A percentile compares a stretch with the other conserved stretches of the same genome.
phyloP scores from a whole-genome alignment of 1,140 invertebrate genomes.

The Acromyrmex heyeri region DNA sequence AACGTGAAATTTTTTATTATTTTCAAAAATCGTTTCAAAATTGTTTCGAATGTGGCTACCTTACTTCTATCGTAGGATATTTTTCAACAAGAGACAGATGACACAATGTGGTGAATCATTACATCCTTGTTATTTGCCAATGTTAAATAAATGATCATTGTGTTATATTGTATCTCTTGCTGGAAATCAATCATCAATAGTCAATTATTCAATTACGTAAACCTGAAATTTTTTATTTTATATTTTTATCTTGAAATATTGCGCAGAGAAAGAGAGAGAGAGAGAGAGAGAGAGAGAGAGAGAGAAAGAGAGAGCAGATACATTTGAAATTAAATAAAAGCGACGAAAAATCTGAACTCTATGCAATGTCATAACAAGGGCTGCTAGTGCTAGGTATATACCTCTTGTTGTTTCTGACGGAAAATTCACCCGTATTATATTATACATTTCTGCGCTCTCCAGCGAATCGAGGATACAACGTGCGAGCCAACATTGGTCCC shows the following conservation, averaged over 20 bases:
- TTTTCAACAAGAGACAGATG: neutral
- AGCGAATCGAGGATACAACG: neutral
- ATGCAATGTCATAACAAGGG: neutral
- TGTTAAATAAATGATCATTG: too few species aligned
- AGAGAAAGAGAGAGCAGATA: neutral
- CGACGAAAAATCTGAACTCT: neutral
- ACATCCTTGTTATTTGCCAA: too few species aligned
- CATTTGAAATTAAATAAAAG: neutral
- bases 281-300: too few species aligned
- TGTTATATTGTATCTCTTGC: too few species aligned
- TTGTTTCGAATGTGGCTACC: too few species aligned
- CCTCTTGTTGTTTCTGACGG: neutral
- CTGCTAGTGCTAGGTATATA: neutral
- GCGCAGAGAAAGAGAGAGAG: too few species aligned
- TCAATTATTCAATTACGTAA: neutral
- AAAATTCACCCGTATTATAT: conserved; percentile 8
- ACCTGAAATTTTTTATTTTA: neutral
- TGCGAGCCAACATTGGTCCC: neutral
- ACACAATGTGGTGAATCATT: too few species aligned
- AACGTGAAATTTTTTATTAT: too few species aligned
- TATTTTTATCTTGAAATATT: neutral
- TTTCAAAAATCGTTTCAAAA: too few species aligned
- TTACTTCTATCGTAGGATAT: too few species aligned
- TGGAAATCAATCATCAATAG: too few species aligned
- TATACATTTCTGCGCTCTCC: neutral